Evolutionary conservation across 1,140 invertebrate species (phyloP).

Genomic region (Neuroterus valhalla): DNA sequence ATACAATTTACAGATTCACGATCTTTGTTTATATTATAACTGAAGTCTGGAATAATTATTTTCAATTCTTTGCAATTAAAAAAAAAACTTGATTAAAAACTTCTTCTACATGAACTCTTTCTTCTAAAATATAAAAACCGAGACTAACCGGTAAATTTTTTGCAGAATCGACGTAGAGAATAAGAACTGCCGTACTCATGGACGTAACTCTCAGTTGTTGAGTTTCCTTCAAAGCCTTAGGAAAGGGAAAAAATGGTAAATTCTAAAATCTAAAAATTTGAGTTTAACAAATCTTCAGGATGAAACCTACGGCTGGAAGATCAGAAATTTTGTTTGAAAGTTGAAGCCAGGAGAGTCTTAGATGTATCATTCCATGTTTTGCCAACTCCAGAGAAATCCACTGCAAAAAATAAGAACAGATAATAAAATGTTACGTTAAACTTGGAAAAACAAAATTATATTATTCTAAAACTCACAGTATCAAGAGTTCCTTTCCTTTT

Average conservation of each 20-base stretch:
- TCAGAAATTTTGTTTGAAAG: slow-evolving; percentile 83
- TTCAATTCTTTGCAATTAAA: too few species aligned
- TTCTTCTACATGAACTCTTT: too few species aligned
- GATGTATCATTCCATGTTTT: slow-evolving; percentile 93
- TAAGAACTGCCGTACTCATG: slow-evolving; percentile 85
- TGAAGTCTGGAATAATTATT: too few species aligned
- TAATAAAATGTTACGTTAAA: not conserved
- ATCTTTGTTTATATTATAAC: too few species aligned
- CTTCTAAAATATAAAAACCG: slow-evolving; percentile 24
- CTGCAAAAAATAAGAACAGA: slow-evolving; percentile 74
- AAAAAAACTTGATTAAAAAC: too few species aligned
- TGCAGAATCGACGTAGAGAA: slow-evolving; percentile 92
- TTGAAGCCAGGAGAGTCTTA: slow-evolving; percentile 91
- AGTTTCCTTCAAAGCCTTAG: slow-evolving; percentile 86
- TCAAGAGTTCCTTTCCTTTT: slow-evolving; percentile 81
- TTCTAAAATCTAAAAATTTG: slow-evolving; percentile 36
- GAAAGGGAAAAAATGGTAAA: slow-evolving; percentile 43
- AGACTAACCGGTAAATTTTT: slow-evolving; percentile 89
- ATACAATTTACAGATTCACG: too few species aligned
- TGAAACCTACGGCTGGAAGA: slow-evolving; percentile 82
- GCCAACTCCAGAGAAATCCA: slow-evolving; percentile 96
- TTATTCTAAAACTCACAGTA: slow-evolving; percentile 76
- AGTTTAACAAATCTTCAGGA: slow-evolving; percentile 29
- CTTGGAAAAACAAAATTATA: not conserved
- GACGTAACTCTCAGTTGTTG: slow-evolving; percentile 84